These are phyloP conservation scores for Poeciliopsis presidionis DNA, from an alignment of 2,797 vertebrate species.

Conservation along the genomic window DNA sequence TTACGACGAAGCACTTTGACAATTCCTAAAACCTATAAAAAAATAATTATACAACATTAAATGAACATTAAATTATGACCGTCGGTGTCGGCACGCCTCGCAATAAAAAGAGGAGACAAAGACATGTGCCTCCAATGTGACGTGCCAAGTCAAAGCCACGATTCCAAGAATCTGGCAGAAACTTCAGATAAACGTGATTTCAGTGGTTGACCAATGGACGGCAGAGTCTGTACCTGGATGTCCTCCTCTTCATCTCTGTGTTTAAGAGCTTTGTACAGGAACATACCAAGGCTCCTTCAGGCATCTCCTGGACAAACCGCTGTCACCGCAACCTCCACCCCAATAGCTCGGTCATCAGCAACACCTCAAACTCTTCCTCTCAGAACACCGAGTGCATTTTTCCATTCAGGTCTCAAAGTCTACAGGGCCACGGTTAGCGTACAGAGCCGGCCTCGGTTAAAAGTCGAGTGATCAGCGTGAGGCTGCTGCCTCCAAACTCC, in stretches of 20 bases:
- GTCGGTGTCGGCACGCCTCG: not conserved
- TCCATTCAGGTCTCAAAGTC: conserved; percentile 65
- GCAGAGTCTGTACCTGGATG: conserved; percentile 70
- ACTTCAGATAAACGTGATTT: conserved; percentile 20
- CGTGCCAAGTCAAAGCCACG: not conserved
- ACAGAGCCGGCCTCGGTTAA: conserved; percentile 66
- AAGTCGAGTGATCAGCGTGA: conserved; percentile 71
- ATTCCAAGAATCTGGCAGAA: conserved; percentile 7
- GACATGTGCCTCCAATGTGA: not conserved
- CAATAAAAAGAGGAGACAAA: conserved; percentile 12
- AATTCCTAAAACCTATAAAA: conserved; percentile 33
- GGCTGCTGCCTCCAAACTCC: conserved; percentile 58
- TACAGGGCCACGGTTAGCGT: conserved; percentile 39
- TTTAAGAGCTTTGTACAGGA: conserved; percentile 84
- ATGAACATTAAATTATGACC: not conserved
- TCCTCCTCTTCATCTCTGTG: conserved; percentile 82
- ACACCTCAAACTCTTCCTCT: conserved; percentile 25
- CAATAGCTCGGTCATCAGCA: conserved; percentile 44
- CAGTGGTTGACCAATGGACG: conserved; percentile 33
- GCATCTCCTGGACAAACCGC: conserved; percentile 76
- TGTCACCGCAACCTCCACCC: conserved; percentile 55
- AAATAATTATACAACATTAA: not conserved
- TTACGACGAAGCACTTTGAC: conserved; percentile 39
- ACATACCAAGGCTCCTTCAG: conserved; percentile 77
- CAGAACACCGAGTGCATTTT: conserved; percentile 17